phyloP scores from a whole-genome alignment of 2,888 invertebrate genomes.

The Steromphala cineraria region DNA sequence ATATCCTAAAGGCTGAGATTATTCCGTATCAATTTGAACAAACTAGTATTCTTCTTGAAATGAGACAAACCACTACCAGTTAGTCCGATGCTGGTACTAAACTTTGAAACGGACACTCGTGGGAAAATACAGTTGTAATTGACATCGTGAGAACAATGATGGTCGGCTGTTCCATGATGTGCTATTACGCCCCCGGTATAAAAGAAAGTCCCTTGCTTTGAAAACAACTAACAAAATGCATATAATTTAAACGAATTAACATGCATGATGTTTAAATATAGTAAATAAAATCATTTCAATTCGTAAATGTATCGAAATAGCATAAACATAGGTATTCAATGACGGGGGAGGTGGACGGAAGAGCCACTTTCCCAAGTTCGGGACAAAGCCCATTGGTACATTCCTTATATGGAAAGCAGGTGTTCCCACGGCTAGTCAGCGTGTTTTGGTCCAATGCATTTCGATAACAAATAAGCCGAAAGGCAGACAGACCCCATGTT shows the following conservation, averaged over 20 bases:
- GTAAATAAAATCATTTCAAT: too few species aligned
- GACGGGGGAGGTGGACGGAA: conserved; percentile 47
- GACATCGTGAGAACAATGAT: conserved; percentile 73
- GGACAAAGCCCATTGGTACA: conserved; percentile 64
- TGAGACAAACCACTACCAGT: background rate
- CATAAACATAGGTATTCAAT: background rate
- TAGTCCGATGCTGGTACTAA: conserved; percentile 12
- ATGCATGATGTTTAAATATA: too few species aligned
- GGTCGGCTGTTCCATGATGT: conserved; percentile 54
- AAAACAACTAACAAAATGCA: too few species aligned
- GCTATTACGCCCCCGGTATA: background rate
- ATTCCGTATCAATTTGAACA: too few species aligned
- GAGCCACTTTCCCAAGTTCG: conserved; percentile 55
- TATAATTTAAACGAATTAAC: too few species aligned
- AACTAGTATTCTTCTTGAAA: too few species aligned
- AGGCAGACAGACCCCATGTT: conserved; percentile 14
- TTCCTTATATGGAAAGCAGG: conserved; percentile 70
- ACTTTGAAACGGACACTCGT: conserved; percentile 66
- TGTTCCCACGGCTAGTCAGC: conserved; percentile 65
- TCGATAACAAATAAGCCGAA: conserved; percentile 13
- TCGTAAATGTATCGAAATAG: too few species aligned
- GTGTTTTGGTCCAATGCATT: conserved; percentile 20
- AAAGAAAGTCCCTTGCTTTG: background rate
- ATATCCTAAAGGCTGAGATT: too few species aligned
- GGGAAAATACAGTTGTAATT: conserved; percentile 73